Evolutionary conservation across 1,140 invertebrate species (phyloP).

Genomic region (Vollenhovia emeryi): DNA sequence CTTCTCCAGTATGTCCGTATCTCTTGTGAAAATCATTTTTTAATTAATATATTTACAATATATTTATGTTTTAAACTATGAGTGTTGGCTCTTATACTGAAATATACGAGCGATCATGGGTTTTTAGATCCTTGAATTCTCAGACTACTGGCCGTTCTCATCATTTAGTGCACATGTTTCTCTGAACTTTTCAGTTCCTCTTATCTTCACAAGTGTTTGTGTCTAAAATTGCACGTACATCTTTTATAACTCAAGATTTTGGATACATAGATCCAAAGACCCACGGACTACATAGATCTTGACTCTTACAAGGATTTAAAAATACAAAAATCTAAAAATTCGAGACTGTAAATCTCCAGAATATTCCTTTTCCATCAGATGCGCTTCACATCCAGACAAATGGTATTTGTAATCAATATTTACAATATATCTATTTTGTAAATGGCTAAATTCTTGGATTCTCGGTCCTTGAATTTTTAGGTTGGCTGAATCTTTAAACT

Average conservation of each 20-base stretch:
- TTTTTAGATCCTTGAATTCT: constrained; percentile 29
- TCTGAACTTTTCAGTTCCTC: not conserved
- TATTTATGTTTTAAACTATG: constrained; percentile 11
- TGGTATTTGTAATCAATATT: not conserved
- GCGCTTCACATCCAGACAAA: not conserved
- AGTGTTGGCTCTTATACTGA: not conserved
- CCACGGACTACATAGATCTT: not conserved
- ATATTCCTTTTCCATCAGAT: not conserved
- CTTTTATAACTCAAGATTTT: not conserved
- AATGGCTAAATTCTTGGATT: constrained; percentile 13
- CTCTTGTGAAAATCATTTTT: not conserved
- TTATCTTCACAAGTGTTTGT: not conserved
- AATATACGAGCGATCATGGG: constrained; percentile 6
- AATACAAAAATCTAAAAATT: constrained; percentile 29
- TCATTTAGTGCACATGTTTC: not conserved
- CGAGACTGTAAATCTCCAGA: constrained; percentile 23
- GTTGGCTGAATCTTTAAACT: not conserved
- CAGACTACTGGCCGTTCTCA: not conserved
- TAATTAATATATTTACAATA: constrained; percentile 35
- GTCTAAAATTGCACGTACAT: no score
- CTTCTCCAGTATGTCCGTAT: not conserved
- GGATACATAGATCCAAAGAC: not conserved
- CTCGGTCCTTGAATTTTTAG: constrained; percentile 13
- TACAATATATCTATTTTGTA: constrained; percentile 18
- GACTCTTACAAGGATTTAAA: constrained; percentile 33